Evolutionary conservation across 2,113 vertebrate species (phyloP).

Genomic region (Saguinus imperator): DNA sequence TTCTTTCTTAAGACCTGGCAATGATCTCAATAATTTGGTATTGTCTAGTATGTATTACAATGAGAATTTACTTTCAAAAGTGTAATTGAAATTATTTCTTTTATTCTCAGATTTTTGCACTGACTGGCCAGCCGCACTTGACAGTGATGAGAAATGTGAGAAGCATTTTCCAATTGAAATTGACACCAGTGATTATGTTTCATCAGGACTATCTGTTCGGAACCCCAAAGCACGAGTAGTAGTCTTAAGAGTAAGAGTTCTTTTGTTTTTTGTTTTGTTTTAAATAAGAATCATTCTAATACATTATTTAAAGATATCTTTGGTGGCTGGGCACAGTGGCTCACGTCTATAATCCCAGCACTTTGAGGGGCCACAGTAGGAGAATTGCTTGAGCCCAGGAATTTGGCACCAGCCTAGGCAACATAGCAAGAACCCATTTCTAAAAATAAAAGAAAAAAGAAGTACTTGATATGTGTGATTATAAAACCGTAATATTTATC

Average conservation of each 20-base stretch:
- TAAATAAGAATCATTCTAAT: background rate
- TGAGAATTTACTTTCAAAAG: background rate
- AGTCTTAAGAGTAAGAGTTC: conserved; percentile 89
- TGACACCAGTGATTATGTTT: conserved; percentile 90
- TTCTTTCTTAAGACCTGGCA: background rate
- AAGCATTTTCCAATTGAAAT: conserved; percentile 92
- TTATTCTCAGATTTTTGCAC: conserved; percentile 92
- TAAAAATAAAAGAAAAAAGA: too few species aligned
- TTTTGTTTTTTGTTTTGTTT: background rate
- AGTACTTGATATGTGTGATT: background rate
- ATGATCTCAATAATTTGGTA: background rate
- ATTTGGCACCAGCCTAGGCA: too few species aligned
- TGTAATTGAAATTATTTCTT: conserved; percentile 29
- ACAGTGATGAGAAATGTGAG: conserved; percentile 89
- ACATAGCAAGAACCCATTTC: too few species aligned
- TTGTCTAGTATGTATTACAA: background rate
- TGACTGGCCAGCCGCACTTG: conserved; percentile 92
- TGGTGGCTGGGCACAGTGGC: too few species aligned
- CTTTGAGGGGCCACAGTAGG: too few species aligned
- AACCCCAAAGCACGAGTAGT: conserved; percentile 92
- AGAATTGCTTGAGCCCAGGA: too few species aligned
- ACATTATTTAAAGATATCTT: background rate
- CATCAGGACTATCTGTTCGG: conserved; percentile 89
- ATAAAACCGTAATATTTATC: background rate
- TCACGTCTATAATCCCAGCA: too few species aligned